Conservation (phyloP, 2,888 invertebrate species). For the Teinopalpus imperialis region DNA sequence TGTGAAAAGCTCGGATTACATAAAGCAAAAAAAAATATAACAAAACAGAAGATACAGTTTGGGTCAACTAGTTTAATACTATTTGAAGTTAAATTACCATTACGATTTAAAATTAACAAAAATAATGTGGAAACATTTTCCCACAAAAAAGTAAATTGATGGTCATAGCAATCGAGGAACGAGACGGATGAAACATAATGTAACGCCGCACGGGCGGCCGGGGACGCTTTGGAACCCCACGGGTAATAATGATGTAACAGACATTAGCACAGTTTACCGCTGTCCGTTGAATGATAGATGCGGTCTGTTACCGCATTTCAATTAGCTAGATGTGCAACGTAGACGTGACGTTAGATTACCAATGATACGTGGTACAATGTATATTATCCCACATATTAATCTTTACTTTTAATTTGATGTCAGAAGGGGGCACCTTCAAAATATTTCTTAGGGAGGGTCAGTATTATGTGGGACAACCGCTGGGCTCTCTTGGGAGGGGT, state of each 20-base stretch:
- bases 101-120: no score
- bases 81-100: no score
- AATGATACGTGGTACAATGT: constrained; percentile 13
- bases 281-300: constrained; percentile 28
- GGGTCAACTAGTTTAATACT: no score
- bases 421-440: no score
- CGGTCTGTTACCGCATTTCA: constrained; percentile 11
- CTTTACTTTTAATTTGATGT: no score
- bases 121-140: neutral
- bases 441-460: no score
- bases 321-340: constrained; percentile 18
- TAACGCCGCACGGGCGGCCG: constrained; percentile 5
- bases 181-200: constrained; percentile 26
- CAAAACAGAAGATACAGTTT: no score
- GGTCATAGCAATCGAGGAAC: neutral
- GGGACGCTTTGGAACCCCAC: constrained; percentile 25
- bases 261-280: constrained; percentile 36
- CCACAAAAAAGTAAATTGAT: neutral
- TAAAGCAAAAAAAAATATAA: no score
- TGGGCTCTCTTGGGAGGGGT: no score
- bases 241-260: constrained; percentile 35
- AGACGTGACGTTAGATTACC: constrained; percentile 7
- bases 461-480: no score
- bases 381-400: no score
- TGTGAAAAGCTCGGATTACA: no score